Conservation (phyloP, 92 coral and sea anemone genomes). For the Chrysogorgia sp. region DNA sequence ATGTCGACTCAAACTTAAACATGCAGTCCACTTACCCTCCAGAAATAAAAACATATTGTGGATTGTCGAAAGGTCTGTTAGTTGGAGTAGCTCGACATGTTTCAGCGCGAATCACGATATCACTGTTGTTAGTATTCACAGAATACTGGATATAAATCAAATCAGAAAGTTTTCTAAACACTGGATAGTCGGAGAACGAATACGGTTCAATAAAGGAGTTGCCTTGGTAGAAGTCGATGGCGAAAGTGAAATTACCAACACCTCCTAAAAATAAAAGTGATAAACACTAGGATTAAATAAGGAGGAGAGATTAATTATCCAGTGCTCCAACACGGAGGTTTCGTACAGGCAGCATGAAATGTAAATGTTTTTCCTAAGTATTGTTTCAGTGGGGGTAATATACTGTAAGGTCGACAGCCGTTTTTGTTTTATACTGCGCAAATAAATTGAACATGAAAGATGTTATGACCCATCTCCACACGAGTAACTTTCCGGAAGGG, state of each 20-base stretch:
- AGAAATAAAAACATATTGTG: slow-evolving; percentile 3
- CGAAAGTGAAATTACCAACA: neutral
- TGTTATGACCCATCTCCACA: too few relatives aligned
- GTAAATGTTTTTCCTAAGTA: too few relatives aligned
- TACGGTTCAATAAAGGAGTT: neutral
- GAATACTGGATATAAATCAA: neutral
- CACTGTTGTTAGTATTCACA: neutral
- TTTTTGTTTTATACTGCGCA: too few relatives aligned
- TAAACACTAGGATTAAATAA: too few relatives aligned
- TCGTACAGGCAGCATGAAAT: too few relatives aligned
- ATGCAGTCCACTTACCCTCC: slow-evolving; percentile 19
- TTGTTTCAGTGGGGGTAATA: too few relatives aligned
- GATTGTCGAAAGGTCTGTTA: slow-evolving; percentile 6
- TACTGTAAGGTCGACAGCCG: too few relatives aligned
- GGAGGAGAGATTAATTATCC: too few relatives aligned
- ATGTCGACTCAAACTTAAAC: too few relatives aligned
- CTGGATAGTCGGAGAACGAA: neutral
- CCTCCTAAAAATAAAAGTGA: neutral
- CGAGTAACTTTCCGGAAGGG: too few relatives aligned
- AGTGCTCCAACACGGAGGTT: too few relatives aligned
- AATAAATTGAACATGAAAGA: too few relatives aligned
- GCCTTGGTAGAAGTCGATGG: neutral
- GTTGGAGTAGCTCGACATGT: slow-evolving; percentile 28
- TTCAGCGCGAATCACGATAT: slow-evolving; percentile 6
- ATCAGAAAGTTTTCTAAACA: neutral